Evolutionary conservation across 64 coral and sea anemone species (phyloP).

Genomic region (Pocillopora damicornis): DNA sequence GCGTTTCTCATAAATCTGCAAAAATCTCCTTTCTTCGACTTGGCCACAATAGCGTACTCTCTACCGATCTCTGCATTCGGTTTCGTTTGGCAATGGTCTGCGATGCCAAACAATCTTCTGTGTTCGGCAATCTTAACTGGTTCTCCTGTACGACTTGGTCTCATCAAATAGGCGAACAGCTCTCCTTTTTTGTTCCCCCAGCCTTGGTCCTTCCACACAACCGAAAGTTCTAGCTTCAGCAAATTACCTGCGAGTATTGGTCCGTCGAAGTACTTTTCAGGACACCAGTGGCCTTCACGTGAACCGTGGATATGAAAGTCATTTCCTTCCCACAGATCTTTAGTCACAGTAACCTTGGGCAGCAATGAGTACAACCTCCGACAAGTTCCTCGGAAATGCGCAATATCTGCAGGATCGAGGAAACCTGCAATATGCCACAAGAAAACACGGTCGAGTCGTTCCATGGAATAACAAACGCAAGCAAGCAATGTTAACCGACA

Average conservation of each 20-base stretch:
- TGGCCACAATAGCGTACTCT: conserved; percentile 18
- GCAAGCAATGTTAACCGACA: no score
- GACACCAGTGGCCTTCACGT: background rate
- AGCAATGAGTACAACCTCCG: conserved; percentile 22
- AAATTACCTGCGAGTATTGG: conserved; percentile 18
- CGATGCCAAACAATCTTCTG: conserved; percentile 57
- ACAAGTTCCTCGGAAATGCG: conserved; percentile 21
- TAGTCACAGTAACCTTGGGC: background rate
- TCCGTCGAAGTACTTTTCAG: conserved; percentile 60
- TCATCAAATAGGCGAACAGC: conserved; percentile 43
- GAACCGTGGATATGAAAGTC: conserved; percentile 44
- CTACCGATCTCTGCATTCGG: background rate
- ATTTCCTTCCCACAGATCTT: conserved; percentile 24
- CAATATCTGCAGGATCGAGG: conserved; percentile 50
- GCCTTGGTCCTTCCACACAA: conserved; percentile 59
- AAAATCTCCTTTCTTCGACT: conserved; percentile 55
- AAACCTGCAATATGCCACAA: conserved; percentile 31
- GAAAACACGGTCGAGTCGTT: conserved; percentile 31
- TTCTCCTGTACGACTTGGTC: background rate
- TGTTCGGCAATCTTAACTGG: conserved; percentile 17
- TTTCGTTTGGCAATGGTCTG: conserved; percentile 26
- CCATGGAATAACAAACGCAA: background rate
- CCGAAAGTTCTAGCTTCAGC: conserved; percentile 11
- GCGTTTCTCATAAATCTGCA: conserved; percentile 65
- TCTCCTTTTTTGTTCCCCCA: conserved; percentile 61